phyloP scores from a whole-genome alignment of 2,113 vertebrate genomes.

The Microcebus griseorufus region DNA sequence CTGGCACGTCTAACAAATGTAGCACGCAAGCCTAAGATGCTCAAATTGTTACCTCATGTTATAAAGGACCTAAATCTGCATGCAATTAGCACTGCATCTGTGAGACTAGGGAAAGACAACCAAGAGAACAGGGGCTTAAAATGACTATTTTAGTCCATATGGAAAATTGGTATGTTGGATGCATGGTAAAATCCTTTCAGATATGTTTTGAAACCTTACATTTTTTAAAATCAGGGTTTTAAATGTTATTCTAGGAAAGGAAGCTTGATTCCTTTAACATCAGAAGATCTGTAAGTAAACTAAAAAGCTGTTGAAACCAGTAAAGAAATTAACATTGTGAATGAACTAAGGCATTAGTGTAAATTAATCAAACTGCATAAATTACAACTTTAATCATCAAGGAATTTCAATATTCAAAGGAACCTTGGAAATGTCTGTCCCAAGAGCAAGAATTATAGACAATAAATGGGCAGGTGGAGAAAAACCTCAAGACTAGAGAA shows the following conservation, averaged over 20 bases:
- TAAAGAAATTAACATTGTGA: conserved; percentile 32
- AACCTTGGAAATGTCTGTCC: conserved; percentile 51
- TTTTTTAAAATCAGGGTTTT: conserved; percentile 53
- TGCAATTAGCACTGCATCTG: conserved; percentile 78
- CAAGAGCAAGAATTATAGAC: conserved; percentile 42
- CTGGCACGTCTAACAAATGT: conserved; percentile 68
- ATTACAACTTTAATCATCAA: conserved; percentile 55
- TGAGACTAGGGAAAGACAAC: conserved; percentile 59
- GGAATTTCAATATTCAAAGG: conserved; percentile 3
- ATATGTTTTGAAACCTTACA: conserved; percentile 53
- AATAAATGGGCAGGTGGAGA: conserved; percentile 14
- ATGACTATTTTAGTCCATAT: conserved; percentile 60
- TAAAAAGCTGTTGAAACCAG: conserved; percentile 35
- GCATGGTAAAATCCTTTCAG: conserved; percentile 53
- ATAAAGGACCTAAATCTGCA: conserved; percentile 69
- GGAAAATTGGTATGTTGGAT: conserved; percentile 49
- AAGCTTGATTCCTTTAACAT: conserved; percentile 20
- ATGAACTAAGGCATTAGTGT: neutral
- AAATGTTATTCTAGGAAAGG: conserved; percentile 60
- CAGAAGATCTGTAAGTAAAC: conserved; percentile 48
- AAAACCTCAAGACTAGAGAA: neutral
- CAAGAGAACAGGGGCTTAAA: conserved; percentile 21
- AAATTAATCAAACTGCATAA: conserved; percentile 56
- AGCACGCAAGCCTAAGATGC: conserved; percentile 24
- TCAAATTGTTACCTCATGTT: conserved; percentile 74